Evolutionary conservation across 2,888 invertebrate species (phyloP), one percentile per base, ranked within the genome.

Genomic region (Halocaridina rubra): DNA sequence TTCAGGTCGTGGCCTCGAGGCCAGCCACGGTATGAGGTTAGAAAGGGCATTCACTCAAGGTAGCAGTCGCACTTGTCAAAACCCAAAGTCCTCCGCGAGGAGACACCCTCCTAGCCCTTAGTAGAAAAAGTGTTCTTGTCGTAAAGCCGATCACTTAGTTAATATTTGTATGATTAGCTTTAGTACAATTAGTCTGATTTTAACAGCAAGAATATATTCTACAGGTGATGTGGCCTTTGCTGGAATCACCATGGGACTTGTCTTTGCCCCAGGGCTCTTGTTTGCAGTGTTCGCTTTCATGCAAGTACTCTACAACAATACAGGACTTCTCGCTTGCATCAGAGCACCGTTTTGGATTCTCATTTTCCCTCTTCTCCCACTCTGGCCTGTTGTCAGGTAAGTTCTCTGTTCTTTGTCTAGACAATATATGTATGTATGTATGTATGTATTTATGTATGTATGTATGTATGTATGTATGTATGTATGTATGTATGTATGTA

Each of bases 281-380:
- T 85, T 75, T 30, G 71, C 72, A 71, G n/a, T 82, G 2, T 82
- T 67, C 61, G 78, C 77, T 72, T 46, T 82, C 82, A 82, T 72
- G 29, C 71, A 82, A 61, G 78, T 82, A 10, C 59, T 82, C 29
- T 77, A n/a, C 39, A 78, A 24, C 59, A 67, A 77, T 46, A 82
- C 82, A 46, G 82, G 82, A 10, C 13, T 82, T 30, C 71, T 82
- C 46, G 76, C 77, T 4, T 85, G 85, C 57, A 3, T 57, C 57
- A 85, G 76, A 76, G 85, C 85, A 16, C 69, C 77, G 3, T 80
- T 85, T 61, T 85, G 80, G 80, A 46, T 85, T 39, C 3, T 85
- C 57, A 39, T 64, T 61, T 76, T 80, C 39, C 85, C 85, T 16
- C 7, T 85, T 29, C 75, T 85, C 13, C 85, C 85, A 0, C 71